Conservation (phyloP, 2,797 vertebrate species). For the Eulemur albifrons region DNA sequence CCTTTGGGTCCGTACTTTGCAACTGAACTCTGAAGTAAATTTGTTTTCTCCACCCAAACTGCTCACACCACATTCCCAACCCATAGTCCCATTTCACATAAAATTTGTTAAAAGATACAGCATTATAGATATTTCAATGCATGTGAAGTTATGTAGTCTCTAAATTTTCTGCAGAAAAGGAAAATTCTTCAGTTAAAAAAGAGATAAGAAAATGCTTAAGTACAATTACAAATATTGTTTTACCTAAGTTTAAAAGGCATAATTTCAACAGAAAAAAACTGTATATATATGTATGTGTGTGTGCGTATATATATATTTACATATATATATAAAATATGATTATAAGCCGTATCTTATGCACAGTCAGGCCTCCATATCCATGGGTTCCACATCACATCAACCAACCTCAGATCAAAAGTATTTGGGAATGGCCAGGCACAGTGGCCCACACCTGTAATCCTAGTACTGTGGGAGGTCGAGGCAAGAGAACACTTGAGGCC, state of each 20-base stretch:
- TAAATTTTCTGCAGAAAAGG: neutral
- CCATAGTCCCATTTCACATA: neutral
- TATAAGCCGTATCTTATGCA: neutral
- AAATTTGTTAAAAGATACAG: neutral
- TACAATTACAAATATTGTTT: neutral
- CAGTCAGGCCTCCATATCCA: neutral
- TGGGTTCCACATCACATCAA: neutral
- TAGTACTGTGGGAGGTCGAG: too few species aligned
- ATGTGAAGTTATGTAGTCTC: too few species aligned
- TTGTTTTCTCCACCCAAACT: constrained; percentile 38
- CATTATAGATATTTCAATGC: neutral
- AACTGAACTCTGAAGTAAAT: constrained; percentile 19
- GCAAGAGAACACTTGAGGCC: too few species aligned
- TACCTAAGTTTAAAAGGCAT: neutral
- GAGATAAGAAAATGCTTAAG: neutral
- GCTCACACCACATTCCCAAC: neutral
- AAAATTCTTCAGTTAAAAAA: neutral
- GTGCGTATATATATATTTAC: neutral
- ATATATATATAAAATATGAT: neutral
- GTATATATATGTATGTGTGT: neutral
- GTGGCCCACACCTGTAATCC: too few species aligned
- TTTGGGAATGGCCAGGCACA: too few species aligned
- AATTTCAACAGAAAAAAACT: neutral
- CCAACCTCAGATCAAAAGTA: neutral
- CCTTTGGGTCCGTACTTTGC: neutral